Evolutionary conservation across 2,113 vertebrate species (phyloP).

Genomic region (Redunca redunca): DNA sequence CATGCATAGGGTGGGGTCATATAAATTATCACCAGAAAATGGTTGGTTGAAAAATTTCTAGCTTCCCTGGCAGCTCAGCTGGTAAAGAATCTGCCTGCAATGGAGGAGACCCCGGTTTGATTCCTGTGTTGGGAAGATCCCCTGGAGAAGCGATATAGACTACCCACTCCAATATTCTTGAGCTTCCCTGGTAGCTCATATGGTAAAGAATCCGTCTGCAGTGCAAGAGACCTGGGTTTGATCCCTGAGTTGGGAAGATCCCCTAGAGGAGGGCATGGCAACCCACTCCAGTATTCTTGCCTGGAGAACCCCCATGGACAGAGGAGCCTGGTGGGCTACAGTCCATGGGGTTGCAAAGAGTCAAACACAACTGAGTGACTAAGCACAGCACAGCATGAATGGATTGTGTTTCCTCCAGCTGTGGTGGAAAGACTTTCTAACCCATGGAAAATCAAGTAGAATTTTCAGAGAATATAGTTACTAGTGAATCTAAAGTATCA

Average conservation of each 20-base stretch:
- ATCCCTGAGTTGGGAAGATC: neutral
- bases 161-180: neutral
- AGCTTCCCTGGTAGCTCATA: neutral
- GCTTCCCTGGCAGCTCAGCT: neutral
- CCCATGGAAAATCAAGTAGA: neutral
- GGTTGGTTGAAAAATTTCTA: neutral
- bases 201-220: neutral
- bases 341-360: accelerated
- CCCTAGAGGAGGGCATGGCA: neutral
- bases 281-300: neutral
- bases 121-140: neutral
- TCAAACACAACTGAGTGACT: neutral
- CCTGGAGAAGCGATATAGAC: neutral
- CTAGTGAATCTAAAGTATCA: neutral
- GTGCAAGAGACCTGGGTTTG: neutral
- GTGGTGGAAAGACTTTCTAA: neutral
- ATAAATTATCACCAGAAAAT: neutral
- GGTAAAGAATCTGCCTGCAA: neutral
- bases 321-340: neutral
- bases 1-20: neutral
- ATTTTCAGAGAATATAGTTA: neutral
- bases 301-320: neutral
- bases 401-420: neutral
- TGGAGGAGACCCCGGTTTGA: accelerated
- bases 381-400: neutral